Evolutionary conservation across 2,888 invertebrate genomes (phyloP).

Genomic region (Campopleginae sp.): DNA sequence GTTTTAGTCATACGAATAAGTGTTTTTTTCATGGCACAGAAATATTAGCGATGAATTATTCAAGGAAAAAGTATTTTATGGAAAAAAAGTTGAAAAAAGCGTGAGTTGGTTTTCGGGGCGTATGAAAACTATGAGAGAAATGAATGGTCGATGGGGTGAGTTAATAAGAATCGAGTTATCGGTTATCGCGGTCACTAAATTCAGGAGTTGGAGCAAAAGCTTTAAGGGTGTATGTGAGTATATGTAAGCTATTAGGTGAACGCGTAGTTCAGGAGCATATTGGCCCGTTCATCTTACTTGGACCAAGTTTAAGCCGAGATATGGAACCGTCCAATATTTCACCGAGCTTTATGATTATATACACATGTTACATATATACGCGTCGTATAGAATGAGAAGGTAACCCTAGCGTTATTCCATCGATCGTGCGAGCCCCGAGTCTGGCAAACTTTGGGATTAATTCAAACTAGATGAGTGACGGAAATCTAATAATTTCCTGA

Average conservation of each 20-base stretch:
- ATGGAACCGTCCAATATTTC: constrained; percentile 79
- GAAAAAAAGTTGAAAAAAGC: neutral
- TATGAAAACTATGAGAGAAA: neutral
- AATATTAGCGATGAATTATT: neutral
- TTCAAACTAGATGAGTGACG: constrained; percentile 29
- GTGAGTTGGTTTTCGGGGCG: neutral
- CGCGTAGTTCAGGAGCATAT: constrained; percentile 76
- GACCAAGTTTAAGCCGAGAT: constrained; percentile 74
- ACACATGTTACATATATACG: constrained; percentile 35
- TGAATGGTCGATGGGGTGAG: constrained; percentile 57
- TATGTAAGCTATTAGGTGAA: constrained; percentile 56
- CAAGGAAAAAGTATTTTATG: neutral
- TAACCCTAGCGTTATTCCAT: constrained; percentile 7
- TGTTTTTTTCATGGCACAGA: neutral
- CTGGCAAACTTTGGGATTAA: constrained; percentile 33
- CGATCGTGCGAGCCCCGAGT: constrained; percentile 17
- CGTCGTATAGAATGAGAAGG: constrained; percentile 7
- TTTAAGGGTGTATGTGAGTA: constrained; percentile 13
- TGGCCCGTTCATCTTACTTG: constrained; percentile 81
- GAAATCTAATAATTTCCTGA: constrained; percentile 30
- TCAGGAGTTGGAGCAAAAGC: constrained; percentile 75
- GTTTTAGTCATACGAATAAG: too few species aligned
- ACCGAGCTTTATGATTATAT: constrained; percentile 59
- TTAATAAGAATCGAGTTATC: constrained; percentile 79
- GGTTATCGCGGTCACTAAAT: constrained; percentile 79